Evolutionary conservation across 1,140 invertebrate species (phyloP).

Genomic region (Andrena cerasifolii): DNA sequence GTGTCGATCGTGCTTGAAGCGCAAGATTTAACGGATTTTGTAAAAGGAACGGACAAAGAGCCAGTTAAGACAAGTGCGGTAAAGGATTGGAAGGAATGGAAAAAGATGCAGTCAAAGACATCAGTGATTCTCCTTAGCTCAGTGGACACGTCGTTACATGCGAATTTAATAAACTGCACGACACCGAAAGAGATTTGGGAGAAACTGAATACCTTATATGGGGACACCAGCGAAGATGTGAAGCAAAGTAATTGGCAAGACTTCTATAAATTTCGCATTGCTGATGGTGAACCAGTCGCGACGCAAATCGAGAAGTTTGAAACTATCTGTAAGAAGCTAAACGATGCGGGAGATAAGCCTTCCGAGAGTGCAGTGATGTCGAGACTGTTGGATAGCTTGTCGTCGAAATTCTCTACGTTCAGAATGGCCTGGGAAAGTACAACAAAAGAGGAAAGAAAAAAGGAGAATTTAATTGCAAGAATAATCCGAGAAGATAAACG

Average conservation of each 20-base stretch:
- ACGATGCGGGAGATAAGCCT: background rate
- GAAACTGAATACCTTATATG: slow-evolving; percentile 7
- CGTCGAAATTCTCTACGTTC: slow-evolving; percentile 27
- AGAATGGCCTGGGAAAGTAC: slow-evolving; percentile 40
- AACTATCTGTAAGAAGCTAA: slow-evolving; percentile 31
- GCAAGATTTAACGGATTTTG: no score
- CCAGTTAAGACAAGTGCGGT: no score
- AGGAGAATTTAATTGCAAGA: slow-evolving; percentile 27
- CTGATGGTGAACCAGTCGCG: slow-evolving; percentile 12
- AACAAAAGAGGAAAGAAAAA: slow-evolving; percentile 9
- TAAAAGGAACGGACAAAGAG: no score
- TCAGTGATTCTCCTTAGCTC: no score
- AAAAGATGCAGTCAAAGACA: no score
- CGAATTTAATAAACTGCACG: slow-evolving; percentile 30
- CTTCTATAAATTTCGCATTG: slow-evolving; percentile 36
- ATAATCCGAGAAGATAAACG: slow-evolving; percentile 15
- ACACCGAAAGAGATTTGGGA: slow-evolving; percentile 21
- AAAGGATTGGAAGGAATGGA: no score
- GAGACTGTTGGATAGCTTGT: slow-evolving; percentile 28
- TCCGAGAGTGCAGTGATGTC: slow-evolving; percentile 2
- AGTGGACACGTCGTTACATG: slow-evolving; percentile 12
- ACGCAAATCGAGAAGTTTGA: slow-evolving; percentile 35
- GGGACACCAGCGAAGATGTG: slow-evolving; percentile 19
- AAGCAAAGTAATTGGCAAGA: slow-evolving; percentile 16
- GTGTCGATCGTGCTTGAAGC: no score